Conservation (phyloP, 2,113 vertebrate species). For the Upupa epops region DNA sequence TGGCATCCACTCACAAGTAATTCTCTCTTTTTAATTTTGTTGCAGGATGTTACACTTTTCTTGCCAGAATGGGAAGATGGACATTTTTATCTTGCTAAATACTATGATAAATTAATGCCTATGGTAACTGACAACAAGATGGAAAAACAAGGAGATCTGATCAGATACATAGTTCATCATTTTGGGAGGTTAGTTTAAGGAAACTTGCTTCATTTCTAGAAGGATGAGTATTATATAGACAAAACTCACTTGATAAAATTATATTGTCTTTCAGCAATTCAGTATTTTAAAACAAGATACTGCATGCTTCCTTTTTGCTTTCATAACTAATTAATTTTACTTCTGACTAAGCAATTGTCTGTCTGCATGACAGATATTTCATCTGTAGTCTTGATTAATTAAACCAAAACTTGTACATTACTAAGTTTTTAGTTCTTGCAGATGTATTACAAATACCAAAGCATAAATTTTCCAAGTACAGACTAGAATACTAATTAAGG, state of each 20-base stretch:
- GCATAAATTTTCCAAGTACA: not conserved
- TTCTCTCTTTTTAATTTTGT: not conserved
- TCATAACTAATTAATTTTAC: not conserved
- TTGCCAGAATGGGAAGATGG: slow-evolving; percentile 99
- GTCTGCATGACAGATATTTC: not conserved
- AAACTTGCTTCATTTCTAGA: not conserved
- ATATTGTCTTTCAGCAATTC: not conserved
- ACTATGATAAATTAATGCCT: slow-evolving; percentile 98
- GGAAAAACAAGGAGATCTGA: slow-evolving; percentile 97
- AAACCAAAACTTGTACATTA: not conserved
- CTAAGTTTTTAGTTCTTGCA: not conserved
- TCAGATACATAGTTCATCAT: slow-evolving; percentile 92
- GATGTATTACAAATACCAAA: not conserved
- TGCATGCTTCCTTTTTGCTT: not conserved
- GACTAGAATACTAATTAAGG: not conserved
- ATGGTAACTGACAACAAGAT: slow-evolving; percentile 99
- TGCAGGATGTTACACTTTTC: slow-evolving; percentile 89
- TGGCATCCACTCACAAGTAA: too few species aligned
- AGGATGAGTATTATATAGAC: not conserved
- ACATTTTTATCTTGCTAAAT: slow-evolving; percentile 97
- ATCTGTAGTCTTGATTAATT: not conserved
- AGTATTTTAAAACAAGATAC: not conserved
- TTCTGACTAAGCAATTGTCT: not conserved
- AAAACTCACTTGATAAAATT: not conserved
- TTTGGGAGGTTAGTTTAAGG: slow-evolving; percentile 88